Evolutionary conservation across 2,888 invertebrate genomes (phyloP).

Genomic region (Cetonia aurata): DNA sequence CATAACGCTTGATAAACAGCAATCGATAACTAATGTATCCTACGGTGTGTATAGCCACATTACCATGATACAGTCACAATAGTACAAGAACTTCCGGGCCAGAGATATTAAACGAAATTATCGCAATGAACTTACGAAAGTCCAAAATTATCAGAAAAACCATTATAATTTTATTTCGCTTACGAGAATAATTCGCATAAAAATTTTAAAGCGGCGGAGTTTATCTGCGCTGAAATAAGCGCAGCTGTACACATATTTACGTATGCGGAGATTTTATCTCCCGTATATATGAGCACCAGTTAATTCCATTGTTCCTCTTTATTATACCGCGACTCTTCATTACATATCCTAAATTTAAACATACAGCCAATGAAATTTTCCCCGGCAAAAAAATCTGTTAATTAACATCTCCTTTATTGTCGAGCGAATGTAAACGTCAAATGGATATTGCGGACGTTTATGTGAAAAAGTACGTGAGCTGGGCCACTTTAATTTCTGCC

Average conservation of each 20-base stretch:
- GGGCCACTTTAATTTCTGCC: too few species aligned
- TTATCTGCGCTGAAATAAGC: slow-evolving; percentile 16
- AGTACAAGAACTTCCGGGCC: too few species aligned
- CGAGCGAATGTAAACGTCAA: slow-evolving; percentile 8
- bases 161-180: slow-evolving; percentile 34
- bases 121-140: slow-evolving; percentile 19
- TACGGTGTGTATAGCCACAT: too few species aligned
- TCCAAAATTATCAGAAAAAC: slow-evolving; percentile 24
- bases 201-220: slow-evolving; percentile 20
- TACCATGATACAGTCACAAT: too few species aligned
- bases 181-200: slow-evolving; percentile 3
- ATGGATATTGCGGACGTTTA: slow-evolving; percentile 12
- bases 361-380: slow-evolving; percentile 12
- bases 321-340: slow-evolving; percentile 28
- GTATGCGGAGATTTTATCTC: slow-evolving; percentile 13
- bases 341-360: slow-evolving; percentile 27
- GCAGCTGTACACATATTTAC: slow-evolving; percentile 3
- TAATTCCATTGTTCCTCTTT: slow-evolving; percentile 33
- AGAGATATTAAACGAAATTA: slow-evolving; percentile 18
- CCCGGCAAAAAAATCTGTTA: slow-evolving; percentile 10
- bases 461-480: slow-evolving; percentile 4
- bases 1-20: too few species aligned
- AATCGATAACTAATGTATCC: too few species aligned
- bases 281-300: slow-evolving; percentile 9
- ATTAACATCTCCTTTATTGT: slow-evolving; percentile 16